Evolutionary conservation across 2,888 invertebrate species (phyloP).

Genomic region (Dolichomitus sp.): DNA sequence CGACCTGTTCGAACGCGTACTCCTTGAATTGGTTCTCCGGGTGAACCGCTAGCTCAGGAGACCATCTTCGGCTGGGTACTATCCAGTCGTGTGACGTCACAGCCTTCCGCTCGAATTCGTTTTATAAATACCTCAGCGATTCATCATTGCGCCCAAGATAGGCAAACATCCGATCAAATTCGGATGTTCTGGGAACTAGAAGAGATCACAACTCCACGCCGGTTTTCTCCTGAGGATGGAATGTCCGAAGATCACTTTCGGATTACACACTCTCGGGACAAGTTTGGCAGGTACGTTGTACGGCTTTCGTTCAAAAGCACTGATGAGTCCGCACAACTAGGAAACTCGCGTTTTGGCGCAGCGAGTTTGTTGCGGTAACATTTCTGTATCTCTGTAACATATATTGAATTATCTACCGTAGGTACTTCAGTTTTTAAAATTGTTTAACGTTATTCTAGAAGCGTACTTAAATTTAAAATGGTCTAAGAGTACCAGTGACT

Average conservation of each 20-base stretch:
- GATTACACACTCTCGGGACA: neutral
- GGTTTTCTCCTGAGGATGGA: neutral
- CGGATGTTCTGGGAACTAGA: slow-evolving; percentile 5
- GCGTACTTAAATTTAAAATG: too few relatives aligned
- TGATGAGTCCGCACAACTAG: too few relatives aligned
- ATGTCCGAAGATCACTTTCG: neutral
- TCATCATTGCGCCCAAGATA: neutral
- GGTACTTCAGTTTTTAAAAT: too few relatives aligned
- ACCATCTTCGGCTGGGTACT: neutral
- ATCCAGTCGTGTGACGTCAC: neutral
- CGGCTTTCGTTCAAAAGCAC: neutral
- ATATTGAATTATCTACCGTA: too few relatives aligned
- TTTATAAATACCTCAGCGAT: neutral
- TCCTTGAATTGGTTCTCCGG: neutral
- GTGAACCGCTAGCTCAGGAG: neutral
- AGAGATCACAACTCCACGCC: neutral
- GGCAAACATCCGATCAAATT: neutral
- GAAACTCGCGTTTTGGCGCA: too few relatives aligned
- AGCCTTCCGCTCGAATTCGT: neutral
- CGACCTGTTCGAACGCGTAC: too few relatives aligned
- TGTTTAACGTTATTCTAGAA: too few relatives aligned
- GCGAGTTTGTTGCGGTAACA: too few relatives aligned
- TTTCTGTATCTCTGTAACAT: too few relatives aligned
- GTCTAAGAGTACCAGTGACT: too few relatives aligned
- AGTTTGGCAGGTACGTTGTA: neutral